Percentiles rank a stretch among this genome's conserved stretches.
Conservation (phyloP, 2,113 vertebrate genomes). For the Psilopsiagon aurifrons region DNA sequence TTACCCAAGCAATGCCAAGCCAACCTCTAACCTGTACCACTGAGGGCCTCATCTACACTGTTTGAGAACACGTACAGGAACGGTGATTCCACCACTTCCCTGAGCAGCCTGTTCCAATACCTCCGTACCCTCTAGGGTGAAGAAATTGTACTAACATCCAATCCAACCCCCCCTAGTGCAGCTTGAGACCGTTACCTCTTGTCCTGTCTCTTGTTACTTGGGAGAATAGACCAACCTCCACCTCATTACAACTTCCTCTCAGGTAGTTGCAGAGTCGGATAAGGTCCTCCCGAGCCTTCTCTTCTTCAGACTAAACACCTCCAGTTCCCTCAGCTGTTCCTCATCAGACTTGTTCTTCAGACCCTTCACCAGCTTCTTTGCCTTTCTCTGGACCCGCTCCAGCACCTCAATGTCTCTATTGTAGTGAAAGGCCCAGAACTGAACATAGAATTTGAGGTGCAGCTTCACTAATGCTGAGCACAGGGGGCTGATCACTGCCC, state of each 20-base stretch:
- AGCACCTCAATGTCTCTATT: background rate
- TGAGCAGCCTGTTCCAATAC: background rate
- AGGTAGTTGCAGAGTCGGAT: background rate
- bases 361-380: background rate
- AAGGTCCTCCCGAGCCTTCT: background rate
- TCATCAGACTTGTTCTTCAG: background rate
- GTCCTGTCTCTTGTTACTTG: background rate
- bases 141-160: background rate
- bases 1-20: background rate
- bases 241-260: background rate
- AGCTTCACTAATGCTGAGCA: background rate
- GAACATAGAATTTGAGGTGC: background rate
- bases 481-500: background rate
- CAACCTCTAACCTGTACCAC: background rate
- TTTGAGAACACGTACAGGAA: background rate
- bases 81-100: background rate
- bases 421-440: background rate
- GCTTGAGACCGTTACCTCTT: background rate
- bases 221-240: background rate
- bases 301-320: background rate
- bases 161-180: background rate
- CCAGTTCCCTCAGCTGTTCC: background rate
- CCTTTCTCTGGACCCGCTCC: background rate
- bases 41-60: background rate
- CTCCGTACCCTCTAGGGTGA: background rate